Base-by-base conservation (phyloP, 2,113 vertebrate species). In the Engystomops pustulosus region DNA sequence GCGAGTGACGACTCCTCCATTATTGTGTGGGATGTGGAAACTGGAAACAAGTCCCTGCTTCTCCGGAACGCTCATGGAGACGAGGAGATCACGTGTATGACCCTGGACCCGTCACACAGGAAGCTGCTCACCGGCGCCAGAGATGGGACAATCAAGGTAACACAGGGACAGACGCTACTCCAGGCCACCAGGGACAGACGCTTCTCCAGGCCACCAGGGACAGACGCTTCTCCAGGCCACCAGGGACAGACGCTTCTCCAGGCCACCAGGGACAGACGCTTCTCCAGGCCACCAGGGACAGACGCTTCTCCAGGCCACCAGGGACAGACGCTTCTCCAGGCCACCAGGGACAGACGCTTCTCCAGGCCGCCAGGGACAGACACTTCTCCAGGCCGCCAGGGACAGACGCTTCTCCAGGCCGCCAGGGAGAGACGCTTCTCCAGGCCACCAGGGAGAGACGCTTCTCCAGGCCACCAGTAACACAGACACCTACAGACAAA, bases 131-230 rank as follows among this genome's bases (percentile, higher is more conserved):
- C 91, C 0, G 91, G 88, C 6, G 90, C 90, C 49, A 30, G 84
- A 67, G 92, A 91, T 12, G 91, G 90, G 80, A 92, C 90, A 2
- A 81, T 91, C 12, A 89, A 92, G 91, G 92, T 90, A n/a, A n/a
- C n/a, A 81, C 25, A 12, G 1, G 36, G 11, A 17, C 6, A 23
- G 55, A 2, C 45, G 4, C 36, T 51, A 2, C 2, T 3, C 49
- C 17, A 51, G 38, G 2, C 49, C 15, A 20, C 17, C 17, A 17
- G 17, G 45, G 12, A 6, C 6, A 14, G 2, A 6, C 45, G 14
- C 45, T 47, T 47, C 6, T 11, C 45, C 14, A 47, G 6, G 2
- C 45, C 6, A 10, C 45, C 45, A 47, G 45, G 45, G 2, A 2
- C n/a, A n/a, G n/a, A n/a, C 12, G 2, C 12, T 20, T 17, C 2